Evolutionary conservation across 2,888 invertebrate species (phyloP).

Genomic region (Drosophila quinaria): DNA sequence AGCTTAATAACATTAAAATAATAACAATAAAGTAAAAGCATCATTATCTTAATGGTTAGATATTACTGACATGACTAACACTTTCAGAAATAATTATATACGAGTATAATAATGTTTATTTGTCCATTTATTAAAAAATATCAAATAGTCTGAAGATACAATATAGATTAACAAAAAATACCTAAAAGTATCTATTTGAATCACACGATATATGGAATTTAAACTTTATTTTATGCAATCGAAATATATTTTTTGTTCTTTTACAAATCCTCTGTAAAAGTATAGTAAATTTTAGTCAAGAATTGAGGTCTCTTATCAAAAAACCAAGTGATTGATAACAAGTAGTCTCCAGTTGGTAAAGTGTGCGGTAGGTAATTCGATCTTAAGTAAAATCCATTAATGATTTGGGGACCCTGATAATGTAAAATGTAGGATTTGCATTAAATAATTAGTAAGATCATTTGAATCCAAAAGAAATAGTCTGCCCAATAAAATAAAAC

Average conservation of each 20-base stretch:
- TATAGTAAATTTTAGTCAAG: slow-evolving; percentile 31
- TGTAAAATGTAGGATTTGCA: neutral
- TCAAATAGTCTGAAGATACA: neutral
- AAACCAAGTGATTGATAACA: slow-evolving; percentile 23
- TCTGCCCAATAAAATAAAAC: neutral
- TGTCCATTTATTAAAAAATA: neutral
- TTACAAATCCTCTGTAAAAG: slow-evolving; percentile 33
- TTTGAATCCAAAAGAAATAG: no score
- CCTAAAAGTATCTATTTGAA: no score
- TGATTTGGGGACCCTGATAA: slow-evolving; percentile 32
- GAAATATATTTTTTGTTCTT: neutral
- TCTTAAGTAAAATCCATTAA: slow-evolving; percentile 29
- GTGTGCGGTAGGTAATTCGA: neutral
- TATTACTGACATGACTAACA: neutral
- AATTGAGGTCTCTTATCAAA: slow-evolving; percentile 37
- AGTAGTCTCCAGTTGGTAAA: slow-evolving; percentile 38
- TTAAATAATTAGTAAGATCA: neutral
- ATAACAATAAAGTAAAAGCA: no score
- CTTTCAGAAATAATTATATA: no score
- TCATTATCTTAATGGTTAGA: neutral
- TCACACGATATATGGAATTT: no score
- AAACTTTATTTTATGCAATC: neutral
- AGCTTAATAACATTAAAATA: neutral
- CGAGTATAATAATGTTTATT: no score
- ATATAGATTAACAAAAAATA: neutral